Conservation (phyloP, 2,797 vertebrate genomes). For the Microhierax caerulescens region DNA sequence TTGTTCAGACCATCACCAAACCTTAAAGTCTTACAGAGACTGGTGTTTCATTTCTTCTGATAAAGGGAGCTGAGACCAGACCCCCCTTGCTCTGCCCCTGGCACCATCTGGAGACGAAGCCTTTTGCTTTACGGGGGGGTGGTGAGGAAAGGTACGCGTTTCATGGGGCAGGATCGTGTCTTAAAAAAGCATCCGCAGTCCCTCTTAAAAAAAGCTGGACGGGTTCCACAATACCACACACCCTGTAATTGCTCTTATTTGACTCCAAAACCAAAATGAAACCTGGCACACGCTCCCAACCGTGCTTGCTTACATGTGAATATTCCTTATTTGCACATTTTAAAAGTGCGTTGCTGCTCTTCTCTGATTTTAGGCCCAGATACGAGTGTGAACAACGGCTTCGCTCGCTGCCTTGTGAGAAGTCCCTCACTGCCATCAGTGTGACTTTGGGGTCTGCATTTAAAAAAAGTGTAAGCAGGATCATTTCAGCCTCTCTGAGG, state of each 20-base stretch:
- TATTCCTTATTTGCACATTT: constrained; percentile 12
- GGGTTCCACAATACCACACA: constrained; percentile 86
- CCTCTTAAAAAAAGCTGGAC: constrained; percentile 84
- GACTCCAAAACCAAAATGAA: constrained; percentile 82
- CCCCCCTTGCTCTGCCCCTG: too few relatives aligned
- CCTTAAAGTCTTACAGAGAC: background rate
- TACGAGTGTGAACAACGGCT: constrained; percentile 51
- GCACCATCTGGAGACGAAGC: rapidly evolving
- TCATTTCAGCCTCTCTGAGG: background rate
- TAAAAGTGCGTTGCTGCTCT: constrained; percentile 65
- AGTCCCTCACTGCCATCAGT: constrained; percentile 44
- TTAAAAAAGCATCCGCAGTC: constrained; percentile 61
- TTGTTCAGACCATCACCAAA: background rate
- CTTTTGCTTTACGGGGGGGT: background rate
- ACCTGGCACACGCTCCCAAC: constrained; percentile 74
- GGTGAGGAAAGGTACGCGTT: background rate
- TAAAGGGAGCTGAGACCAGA: background rate
- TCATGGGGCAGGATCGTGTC: background rate
- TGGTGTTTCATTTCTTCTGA: background rate
- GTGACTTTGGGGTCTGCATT: background rate
- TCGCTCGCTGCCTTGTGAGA: constrained; percentile 50
- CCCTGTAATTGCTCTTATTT: constrained; percentile 79
- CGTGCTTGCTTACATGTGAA: constrained; percentile 62
- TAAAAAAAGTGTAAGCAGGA: background rate
- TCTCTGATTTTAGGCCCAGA: constrained; percentile 79